Evolutionary conservation across 2,113 vertebrate genomes (phyloP).

Genomic region (Tichodroma muraria): DNA sequence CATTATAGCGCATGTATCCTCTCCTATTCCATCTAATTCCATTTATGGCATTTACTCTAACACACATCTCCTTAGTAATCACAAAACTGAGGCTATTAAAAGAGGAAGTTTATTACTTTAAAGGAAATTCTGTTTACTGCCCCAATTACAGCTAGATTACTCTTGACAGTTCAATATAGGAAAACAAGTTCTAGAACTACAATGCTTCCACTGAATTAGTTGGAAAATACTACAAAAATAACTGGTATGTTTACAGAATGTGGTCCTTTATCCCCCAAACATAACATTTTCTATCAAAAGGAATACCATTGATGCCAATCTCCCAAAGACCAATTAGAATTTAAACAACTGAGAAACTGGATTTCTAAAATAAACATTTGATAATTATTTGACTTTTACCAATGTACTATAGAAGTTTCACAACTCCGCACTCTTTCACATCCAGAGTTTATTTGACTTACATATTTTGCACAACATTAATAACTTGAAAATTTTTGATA

Average conservation of each 20-base stretch:
- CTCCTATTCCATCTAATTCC: background rate
- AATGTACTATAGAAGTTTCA: accelerated
- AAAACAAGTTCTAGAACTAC: background rate
- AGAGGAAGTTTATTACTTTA: background rate
- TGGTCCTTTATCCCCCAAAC: background rate
- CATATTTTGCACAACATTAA: background rate
- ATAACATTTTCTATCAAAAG: background rate
- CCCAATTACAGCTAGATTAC: background rate
- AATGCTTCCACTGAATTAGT: background rate
- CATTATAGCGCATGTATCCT: background rate
- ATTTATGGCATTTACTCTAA: background rate
- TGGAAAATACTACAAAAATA: background rate
- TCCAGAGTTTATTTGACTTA: background rate
- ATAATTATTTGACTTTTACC: background rate
- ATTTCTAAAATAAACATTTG: background rate
- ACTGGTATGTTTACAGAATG: accelerated
- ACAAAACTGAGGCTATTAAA: background rate
- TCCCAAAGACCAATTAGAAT: background rate
- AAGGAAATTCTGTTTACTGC: background rate
- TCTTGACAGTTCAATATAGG: background rate
- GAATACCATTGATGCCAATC: background rate
- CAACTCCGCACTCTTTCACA: background rate
- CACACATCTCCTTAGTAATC: background rate
- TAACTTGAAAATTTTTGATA: background rate
- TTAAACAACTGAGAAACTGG: background rate